Base-by-base conservation (phyloP, 2,888 invertebrate genomes). In the Tyria jacobaeae region DNA sequence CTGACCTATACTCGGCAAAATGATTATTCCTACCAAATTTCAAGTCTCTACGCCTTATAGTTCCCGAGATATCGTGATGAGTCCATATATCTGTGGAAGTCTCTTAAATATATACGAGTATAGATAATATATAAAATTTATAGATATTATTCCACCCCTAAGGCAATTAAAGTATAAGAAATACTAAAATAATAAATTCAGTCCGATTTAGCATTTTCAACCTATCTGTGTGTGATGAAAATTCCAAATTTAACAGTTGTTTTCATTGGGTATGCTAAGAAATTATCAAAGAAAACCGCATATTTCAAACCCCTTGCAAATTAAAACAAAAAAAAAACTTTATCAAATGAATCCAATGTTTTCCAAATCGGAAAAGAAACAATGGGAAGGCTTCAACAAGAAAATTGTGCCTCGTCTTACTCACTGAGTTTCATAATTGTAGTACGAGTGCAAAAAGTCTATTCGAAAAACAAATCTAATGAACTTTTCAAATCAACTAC, bases 401-500 rank as follows among this genome's bases (percentile, higher is more conserved):
- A 68, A 75, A 80, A 76, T 73, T 74, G 60, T 62, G 62, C 61
- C 70, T 71, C 31, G 63, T 66, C 66, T 68, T 72, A 62, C 62
- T 69, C 71, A 66, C 66, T 65, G 66, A 75, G 68, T 72, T 74
- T 69, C 62, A 77, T 75, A 79, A 79, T 69, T 57, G 69, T 66
- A 12, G 68, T 69, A 56, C 66, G 62, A 59, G 34, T 15, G 2
- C 37, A 53, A 25, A 24, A n/a, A 70, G 73, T 81, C 78, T 75
- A 71, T 62, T 44, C 53, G 54, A 64, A 67, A 75, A 71, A 60
- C 50, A 63, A 66, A 54, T 68, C 65, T 73, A 71, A 74, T 78
- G 74, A 84, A 84, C 78, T 82, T 84, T 82, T 77, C 78, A 71
- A 80, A 82, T 79, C 78, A 81, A 75, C 72, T 79, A 75, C 64